Percentiles rank a stretch among this genome's conserved stretches.
Evolutionary conservation across 2,888 invertebrate genomes (phyloP).

Genomic region (Apamea crenata): DNA sequence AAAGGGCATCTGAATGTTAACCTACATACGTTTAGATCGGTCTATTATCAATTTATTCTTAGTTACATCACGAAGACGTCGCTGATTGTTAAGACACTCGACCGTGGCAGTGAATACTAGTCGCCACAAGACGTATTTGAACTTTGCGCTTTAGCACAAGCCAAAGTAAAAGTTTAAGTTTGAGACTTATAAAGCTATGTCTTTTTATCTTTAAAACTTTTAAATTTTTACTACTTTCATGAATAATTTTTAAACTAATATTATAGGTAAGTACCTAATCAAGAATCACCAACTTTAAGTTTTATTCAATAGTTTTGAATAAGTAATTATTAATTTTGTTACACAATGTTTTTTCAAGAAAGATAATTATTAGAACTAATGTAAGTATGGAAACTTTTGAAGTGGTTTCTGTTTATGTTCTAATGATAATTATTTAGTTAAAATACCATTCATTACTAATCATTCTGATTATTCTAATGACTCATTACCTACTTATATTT

Average conservation of each 20-base stretch:
- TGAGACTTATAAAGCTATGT: no score
- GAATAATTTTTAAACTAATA: neutral
- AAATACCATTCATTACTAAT: constrained; percentile 11
- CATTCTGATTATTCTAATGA: constrained; percentile 18
- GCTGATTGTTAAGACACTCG: constrained; percentile 35
- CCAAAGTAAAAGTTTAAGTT: constrained; percentile 32
- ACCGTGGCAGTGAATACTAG: constrained; percentile 52
- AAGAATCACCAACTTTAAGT: neutral
- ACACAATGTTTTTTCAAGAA: constrained; percentile 3
- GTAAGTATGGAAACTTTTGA: constrained; percentile 20
- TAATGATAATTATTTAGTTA: constrained; percentile 35
- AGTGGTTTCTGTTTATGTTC: constrained; percentile 37
- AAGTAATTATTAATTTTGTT: constrained; percentile 10
- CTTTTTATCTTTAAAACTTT: neutral
- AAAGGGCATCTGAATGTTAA: constrained; percentile 69
- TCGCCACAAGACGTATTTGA: constrained; percentile 17
- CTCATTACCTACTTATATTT: constrained; percentile 24
- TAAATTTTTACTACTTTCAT: neutral
- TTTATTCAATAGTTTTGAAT: neutral
- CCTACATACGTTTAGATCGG: constrained; percentile 60
- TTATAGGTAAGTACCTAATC: neutral
- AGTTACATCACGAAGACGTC: constrained; percentile 54
- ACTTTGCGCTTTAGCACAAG: constrained; percentile 2
- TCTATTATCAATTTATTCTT: constrained; percentile 61
- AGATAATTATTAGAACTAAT: neutral